Conservation (phyloP, 2,888 invertebrate species). For the Eustalomyia histrio region DNA sequence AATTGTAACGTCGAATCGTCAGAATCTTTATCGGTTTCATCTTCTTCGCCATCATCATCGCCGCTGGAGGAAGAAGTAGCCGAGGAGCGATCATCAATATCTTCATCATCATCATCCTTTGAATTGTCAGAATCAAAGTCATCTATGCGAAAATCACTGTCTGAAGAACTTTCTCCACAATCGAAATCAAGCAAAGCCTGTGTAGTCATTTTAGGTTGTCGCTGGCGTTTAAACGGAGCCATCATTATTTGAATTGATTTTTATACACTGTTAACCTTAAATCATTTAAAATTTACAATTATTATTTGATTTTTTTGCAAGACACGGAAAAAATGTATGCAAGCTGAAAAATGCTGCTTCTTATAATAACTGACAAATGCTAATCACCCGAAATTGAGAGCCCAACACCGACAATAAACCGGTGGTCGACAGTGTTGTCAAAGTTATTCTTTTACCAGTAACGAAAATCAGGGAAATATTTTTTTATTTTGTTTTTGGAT, state of each 20-base stretch:
- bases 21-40: conserved; percentile 55
- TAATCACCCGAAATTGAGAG: neutral
- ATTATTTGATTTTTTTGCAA: conserved; percentile 55
- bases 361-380: conserved; percentile 47
- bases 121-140: conserved; percentile 80
- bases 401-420: too few relatives aligned
- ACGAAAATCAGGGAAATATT: too few relatives aligned
- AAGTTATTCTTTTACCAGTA: too few relatives aligned
- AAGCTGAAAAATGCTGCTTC: conserved; percentile 60
- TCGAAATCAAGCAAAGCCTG: conserved; percentile 90
- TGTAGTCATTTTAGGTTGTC: conserved; percentile 83
- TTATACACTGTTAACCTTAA: conserved; percentile 50
- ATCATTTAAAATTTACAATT: conserved; percentile 65
- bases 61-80: conserved; percentile 62
- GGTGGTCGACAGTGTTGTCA: too few relatives aligned
- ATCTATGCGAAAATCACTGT: conserved; percentile 93
- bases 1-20: conserved; percentile 70
- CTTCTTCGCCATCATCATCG: conserved; percentile 71
- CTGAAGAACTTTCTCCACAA: conserved; percentile 94
- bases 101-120: conserved; percentile 79
- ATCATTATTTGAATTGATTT: conserved; percentile 63
- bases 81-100: conserved; percentile 80
- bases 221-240: conserved; percentile 80
- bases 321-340: conserved; percentile 64
- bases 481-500: too few relatives aligned